These are phyloP conservation scores for Hypocryptadius cinnamomeus DNA, from an alignment of 2,113 vertebrate species.

Conservation along the genomic window DNA sequence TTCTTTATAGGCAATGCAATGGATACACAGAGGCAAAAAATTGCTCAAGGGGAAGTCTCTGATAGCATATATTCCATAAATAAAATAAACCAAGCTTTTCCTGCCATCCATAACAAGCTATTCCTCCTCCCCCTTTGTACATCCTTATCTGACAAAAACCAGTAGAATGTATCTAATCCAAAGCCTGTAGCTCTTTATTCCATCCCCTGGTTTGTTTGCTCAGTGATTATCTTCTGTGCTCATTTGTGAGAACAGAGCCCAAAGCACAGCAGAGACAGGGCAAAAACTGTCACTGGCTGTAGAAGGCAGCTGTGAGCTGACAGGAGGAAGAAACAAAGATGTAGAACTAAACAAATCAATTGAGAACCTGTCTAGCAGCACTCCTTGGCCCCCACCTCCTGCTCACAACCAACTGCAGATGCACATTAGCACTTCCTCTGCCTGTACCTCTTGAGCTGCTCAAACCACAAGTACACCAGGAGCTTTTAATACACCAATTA, in stretches of 20 bases:
- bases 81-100: background rate
- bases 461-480: background rate
- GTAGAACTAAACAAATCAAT: background rate
- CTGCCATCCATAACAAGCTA: background rate
- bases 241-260: background rate
- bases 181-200: background rate
- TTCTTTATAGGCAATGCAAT: background rate
- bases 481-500: constrained; percentile 18
- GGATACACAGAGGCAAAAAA: background rate
- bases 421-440: background rate
- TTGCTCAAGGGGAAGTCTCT: background rate
- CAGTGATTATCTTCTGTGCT: background rate
- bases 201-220: background rate
- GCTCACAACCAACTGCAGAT: background rate
- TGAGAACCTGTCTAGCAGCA: background rate
- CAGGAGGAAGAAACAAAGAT: background rate
- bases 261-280: background rate
- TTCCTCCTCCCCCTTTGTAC: background rate
- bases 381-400: background rate
- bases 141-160: background rate
- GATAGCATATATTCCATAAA: background rate
- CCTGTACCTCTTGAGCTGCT: background rate
- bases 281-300: background rate
- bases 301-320: background rate
- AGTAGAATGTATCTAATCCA: background rate